phyloP scores from a whole-genome alignment of 2,113 vertebrate species.

The Psephotus haematonotus region DNA sequence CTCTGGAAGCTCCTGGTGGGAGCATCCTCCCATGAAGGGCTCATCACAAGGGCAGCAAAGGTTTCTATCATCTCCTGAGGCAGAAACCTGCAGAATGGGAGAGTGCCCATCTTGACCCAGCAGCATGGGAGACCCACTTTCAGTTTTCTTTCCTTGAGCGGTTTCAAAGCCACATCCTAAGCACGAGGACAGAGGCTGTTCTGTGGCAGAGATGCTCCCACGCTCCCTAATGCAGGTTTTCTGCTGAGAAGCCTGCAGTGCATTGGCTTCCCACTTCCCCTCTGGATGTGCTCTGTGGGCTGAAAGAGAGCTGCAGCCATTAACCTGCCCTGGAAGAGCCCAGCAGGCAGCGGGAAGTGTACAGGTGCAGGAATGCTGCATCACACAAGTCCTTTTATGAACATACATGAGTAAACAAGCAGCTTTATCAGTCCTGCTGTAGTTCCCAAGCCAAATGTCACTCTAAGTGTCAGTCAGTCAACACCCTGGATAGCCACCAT shows the following conservation, averaged over 20 bases:
- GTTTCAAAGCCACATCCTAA: not conserved
- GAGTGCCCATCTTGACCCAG: not conserved
- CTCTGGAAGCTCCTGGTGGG: not conserved
- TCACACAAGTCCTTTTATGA: not conserved
- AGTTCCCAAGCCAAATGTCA: not conserved
- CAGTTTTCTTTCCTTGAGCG: not conserved
- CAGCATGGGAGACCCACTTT: not conserved
- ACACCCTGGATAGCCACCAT: not conserved
- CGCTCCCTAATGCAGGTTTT: not conserved
- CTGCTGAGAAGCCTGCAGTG: accelerated
- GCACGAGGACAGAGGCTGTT: not conserved
- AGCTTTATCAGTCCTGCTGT: not conserved
- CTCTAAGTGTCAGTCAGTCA: not conserved
- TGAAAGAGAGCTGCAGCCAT: not conserved
- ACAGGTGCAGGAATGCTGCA: not conserved
- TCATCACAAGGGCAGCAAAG: not conserved
- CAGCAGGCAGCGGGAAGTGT: accelerated
- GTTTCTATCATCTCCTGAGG: not conserved
- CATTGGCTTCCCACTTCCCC: not conserved
- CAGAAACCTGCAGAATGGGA: not conserved
- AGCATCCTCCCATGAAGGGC: accelerated
- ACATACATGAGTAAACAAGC: not conserved
- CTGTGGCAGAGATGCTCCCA: not conserved
- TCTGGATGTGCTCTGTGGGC: not conserved
- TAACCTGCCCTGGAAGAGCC: accelerated